Base-by-base conservation (phyloP, 2,113 vertebrate genomes). In the Myrmophylax atrothorax region DNA sequence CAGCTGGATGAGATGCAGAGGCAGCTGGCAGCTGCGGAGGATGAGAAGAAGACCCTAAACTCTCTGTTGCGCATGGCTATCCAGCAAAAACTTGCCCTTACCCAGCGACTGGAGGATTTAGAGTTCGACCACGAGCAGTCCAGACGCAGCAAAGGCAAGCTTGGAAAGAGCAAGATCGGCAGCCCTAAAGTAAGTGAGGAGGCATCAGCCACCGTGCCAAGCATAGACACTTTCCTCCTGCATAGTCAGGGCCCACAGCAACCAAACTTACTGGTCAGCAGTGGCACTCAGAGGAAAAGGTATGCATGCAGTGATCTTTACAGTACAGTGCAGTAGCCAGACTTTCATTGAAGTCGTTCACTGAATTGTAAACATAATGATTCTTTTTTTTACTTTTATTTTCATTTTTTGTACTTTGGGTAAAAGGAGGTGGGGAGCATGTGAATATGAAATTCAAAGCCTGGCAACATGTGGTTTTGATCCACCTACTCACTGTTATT, bases 1-100 rank as follows among this genome's bases (percentile, higher is more conserved):
- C 99, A 99, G 97, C 95, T 99, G 98, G 99, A 99, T 77, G 99
- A 99, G 96, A 99, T 99, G 99, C 99, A 99, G 98, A 98, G 99
- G 97, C 99, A 99, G 97, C 98, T 99, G 92, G 99, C 99, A 2
- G 99, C 99, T 23, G 99, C 99, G 0, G 99, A 99, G 97, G 99
- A 99, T 47, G 99, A 99, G 98, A 99, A 99, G 98, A 99, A 99
- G 98, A 99, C 99, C 23, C 93, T 99, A 68, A 99, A 99, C 98
- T 99, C 99, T 78, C 98, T 99, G 92, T 98, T 99, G 66, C 98
- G 99, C 69, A 99, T 99, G 99, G 99, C 99, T 63, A 99, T 99
- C 97, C 99, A 99, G 97, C 99, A 99, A 98, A 99, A 99, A 92
- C 98, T 99, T 94, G 99, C 99, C 59, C 97, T 99, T 87, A 99